A percentile compares a stretch with the other conserved stretches of the same genome.
Conservation (phyloP, 2,888 invertebrate genomes). For the Rhagophthalmus giganteus region DNA sequence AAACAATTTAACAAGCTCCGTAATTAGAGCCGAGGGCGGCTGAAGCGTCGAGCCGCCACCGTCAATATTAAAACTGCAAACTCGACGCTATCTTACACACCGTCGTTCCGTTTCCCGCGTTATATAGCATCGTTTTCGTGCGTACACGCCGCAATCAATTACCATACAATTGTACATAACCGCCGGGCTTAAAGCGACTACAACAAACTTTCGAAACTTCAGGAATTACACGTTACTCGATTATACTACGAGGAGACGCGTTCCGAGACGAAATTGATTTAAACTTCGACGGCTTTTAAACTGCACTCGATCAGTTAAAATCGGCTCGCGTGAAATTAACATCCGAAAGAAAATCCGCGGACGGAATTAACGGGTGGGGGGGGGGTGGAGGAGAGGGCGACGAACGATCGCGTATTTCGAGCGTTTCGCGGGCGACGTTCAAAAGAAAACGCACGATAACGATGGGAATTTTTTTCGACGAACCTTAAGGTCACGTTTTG, state of each 20-base stretch:
- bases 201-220: not conserved
- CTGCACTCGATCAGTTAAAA: not conserved
- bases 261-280: not conserved
- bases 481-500: no score
- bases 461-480: no score
- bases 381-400: no score
- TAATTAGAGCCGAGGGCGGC: conserved; percentile 33
- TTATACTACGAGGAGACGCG: not conserved
- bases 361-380: no score
- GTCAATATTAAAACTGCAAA: conserved; percentile 23
- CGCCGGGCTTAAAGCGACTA: not conserved
- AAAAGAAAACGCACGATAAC: no score
- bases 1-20: conserved; percentile 36
- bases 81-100: conserved; percentile 20
- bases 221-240: not conserved
- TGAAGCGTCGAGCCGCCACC: conserved; percentile 20
- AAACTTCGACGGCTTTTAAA: not conserved
- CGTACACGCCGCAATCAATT: conserved; percentile 13
- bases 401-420: no score
- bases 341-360: no score
- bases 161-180: conserved; percentile 6
- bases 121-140: conserved; percentile 16
- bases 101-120: conserved; percentile 9
- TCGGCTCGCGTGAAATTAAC: no score
- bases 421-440: no score